phyloP scores from a whole-genome alignment of 2,113 vertebrate genomes.

The Mus pahari region DNA sequence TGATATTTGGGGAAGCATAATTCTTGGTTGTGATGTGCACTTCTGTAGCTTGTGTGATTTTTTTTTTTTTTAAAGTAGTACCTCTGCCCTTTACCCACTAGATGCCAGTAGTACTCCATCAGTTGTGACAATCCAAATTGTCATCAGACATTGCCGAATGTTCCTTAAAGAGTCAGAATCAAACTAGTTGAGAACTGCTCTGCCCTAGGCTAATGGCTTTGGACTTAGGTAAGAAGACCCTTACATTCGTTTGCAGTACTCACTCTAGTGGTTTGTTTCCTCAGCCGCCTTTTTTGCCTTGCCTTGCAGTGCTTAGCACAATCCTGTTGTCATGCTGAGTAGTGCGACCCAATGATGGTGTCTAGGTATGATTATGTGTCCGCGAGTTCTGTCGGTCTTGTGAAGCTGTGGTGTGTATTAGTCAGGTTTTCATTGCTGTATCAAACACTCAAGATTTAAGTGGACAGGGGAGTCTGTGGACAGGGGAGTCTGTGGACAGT shows the following conservation, averaged over 20 bases:
- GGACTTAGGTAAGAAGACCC: neutral
- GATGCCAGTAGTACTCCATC: slow-evolving; percentile 16
- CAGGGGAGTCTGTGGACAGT: neutral
- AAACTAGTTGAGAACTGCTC: neutral
- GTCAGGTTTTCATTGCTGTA: neutral
- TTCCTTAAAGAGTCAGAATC: neutral
- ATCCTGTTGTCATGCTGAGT: neutral
- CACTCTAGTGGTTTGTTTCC: neutral
- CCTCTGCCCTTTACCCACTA: slow-evolving; percentile 27
- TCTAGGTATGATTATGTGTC: neutral
- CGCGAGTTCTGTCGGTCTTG: neutral
- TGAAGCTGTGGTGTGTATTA: neutral
- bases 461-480: too few species aligned
- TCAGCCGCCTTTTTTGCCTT: neutral
- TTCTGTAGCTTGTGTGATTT: neutral
- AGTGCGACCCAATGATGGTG: neutral
- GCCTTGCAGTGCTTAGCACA: neutral
- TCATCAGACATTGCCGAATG: neutral
- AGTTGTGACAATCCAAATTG: slow-evolving; percentile 11
- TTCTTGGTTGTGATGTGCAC: slow-evolving; percentile 2
- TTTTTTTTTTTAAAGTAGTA: neutral
- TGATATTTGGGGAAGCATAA: neutral
- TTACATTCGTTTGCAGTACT: neutral
- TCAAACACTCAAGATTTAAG: neutral
- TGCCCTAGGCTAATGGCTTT: neutral